A percentile compares a stretch with the other conserved stretches of the same genome.
These are phyloP conservation scores for Centropus unirufus DNA, from an alignment of 2,113 vertebrate genomes.

Conservation along the genomic window DNA sequence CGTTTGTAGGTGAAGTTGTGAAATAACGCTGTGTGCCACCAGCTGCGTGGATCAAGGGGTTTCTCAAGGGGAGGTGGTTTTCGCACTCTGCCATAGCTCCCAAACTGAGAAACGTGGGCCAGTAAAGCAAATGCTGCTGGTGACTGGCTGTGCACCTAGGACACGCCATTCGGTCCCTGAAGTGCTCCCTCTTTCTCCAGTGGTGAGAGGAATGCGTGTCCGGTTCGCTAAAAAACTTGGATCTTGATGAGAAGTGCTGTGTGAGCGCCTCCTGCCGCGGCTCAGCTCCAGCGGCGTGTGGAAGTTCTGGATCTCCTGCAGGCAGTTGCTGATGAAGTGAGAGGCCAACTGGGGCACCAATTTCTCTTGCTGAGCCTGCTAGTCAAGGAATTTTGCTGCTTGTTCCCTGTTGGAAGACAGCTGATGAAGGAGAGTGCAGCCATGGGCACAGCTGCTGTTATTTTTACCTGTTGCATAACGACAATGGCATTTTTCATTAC, in stretches of 20 bases:
- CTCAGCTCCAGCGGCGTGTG: constrained; percentile 78
- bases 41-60: neutral
- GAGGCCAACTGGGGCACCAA: constrained; percentile 78
- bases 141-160: neutral
- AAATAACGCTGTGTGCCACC: neutral
- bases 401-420: constrained; percentile 66
- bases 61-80: neutral
- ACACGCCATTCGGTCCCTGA: neutral
- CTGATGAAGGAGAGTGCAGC: neutral
- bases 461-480: neutral
- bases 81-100: neutral
- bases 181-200: neutral
- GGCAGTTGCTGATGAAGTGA: constrained; percentile 26
- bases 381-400: constrained; percentile 82
- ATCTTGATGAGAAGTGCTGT: neutral
- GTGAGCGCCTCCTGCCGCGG: neutral
- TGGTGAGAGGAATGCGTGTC: neutral
- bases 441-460: neutral
- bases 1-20: neutral
- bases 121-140: neutral
- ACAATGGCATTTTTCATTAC: neutral
- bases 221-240: neutral
- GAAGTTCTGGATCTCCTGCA: constrained; percentile 71
- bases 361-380: constrained; percentile 84
- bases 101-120: neutral